These are phyloP conservation scores for Holacanthus passer DNA, from an alignment of 2,113 vertebrate genomes.

Conservation along the genomic window DNA sequence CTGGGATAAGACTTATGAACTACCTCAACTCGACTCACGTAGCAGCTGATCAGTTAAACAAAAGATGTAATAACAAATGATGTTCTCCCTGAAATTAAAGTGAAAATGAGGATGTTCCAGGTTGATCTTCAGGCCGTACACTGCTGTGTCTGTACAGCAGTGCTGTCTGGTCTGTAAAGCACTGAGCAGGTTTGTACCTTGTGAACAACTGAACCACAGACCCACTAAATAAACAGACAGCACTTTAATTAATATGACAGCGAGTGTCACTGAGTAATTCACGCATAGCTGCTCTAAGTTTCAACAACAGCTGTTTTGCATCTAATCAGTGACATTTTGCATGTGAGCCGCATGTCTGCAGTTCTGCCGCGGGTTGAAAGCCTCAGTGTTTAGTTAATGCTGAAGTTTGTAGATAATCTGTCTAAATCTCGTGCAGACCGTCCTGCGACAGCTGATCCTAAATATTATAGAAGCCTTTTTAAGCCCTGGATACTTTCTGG, in stretches of 20 bases:
- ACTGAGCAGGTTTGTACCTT: background rate
- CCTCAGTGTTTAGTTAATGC: background rate
- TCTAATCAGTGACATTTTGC: background rate
- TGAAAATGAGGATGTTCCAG: background rate
- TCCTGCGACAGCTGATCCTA: background rate
- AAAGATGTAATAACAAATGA: background rate
- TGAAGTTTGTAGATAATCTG: too few species aligned
- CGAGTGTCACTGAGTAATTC: background rate
- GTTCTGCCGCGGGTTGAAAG: background rate
- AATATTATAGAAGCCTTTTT: background rate
- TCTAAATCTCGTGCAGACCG: background rate
- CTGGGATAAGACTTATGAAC: too few species aligned
- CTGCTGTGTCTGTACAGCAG: too few species aligned
- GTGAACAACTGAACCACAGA: background rate
- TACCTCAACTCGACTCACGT: background rate
- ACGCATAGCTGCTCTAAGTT: background rate
- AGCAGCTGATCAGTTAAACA: background rate
- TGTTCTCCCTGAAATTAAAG: background rate
- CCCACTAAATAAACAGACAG: background rate
- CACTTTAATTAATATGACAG: conserved; percentile 7
- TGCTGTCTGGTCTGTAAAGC: conserved; percentile 2
- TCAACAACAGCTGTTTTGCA: too few species aligned
- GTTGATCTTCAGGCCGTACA: too few species aligned
- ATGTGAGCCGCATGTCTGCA: background rate
- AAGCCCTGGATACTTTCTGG: background rate